Evolutionary conservation across 2,113 vertebrate genomes (phyloP), one percentile per base, ranked within the genome.

Genomic region (Dipodomys merriami): DNA sequence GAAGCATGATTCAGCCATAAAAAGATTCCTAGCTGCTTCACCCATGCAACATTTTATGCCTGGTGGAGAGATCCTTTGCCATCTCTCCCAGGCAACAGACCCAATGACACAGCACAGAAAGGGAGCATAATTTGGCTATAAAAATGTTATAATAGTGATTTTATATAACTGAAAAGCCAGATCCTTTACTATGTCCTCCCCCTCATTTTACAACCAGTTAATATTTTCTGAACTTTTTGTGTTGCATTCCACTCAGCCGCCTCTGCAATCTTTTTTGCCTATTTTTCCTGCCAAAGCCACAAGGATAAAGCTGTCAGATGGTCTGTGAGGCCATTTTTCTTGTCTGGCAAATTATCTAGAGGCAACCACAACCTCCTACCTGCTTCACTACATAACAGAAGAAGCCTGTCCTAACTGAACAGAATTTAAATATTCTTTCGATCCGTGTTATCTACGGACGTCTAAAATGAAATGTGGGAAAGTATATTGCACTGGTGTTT

Each of bases 251-350:
- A 93, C 88, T 96, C 94, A 94, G 96, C 96, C 27, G 33, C 97
- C 96, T 98, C 97, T 97, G 97, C 97, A 97, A 98, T 98, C 95
- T 93, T 98, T 98, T 80, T 96, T 97, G 97, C 97, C 97, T 97
- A 91, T 98, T 98, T 98, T 98, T 97, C 98, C 53, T 98, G 97
- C 97, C 96, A 96, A 90, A 96, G 93, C 85, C 96, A 97, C 90
- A 96, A 98, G 97, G 98, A 98, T 98, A 98, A 98, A 98, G 96
- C 97, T 98, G 98, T 98, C 98, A 98, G 93, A 95, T 96, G 94
- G 91, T 96, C 95, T 91, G 73, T 77, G 62, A 89, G 97, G 97
- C 96, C 96, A 97, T 98, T 97, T 97, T 98, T 98, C 98, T 98
- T 97, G 97, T 97, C 97, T 98, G 96, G 97, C 95, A 97, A 98